These are phyloP conservation scores for Ganaspis brasiliensis DNA, from an alignment of 2,888 invertebrate genomes.

Conservation along the genomic window DNA sequence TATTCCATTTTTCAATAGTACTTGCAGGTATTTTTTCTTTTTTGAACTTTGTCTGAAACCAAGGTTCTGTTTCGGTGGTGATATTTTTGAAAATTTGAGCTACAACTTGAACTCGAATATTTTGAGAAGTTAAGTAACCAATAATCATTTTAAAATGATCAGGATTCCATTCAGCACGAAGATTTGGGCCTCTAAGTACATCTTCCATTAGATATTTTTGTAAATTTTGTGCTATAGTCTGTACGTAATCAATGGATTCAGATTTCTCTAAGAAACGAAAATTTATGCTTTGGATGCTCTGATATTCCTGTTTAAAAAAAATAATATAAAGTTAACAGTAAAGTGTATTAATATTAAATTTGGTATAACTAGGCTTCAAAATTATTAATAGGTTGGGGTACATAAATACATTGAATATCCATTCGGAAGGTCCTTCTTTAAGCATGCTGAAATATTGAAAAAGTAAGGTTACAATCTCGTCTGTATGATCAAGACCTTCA, in stretches of 20 bases:
- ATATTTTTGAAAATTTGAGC: slow-evolving; percentile 89
- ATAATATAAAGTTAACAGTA: no score
- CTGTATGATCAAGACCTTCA: slow-evolving; percentile 92
- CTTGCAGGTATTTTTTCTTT: slow-evolving; percentile 86
- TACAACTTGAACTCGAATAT: slow-evolving; percentile 88
- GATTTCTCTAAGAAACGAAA: slow-evolving; percentile 94
- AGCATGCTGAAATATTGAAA: slow-evolving; percentile 96
- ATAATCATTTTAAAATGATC: slow-evolving; percentile 90
- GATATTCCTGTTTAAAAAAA: slow-evolving; percentile 87
- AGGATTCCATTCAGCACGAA: slow-evolving; percentile 92
- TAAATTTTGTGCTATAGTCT: slow-evolving; percentile 84
- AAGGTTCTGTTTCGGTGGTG: slow-evolving; percentile 88
- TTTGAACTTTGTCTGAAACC: slow-evolving; percentile 96
- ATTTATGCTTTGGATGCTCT: slow-evolving; percentile 89
- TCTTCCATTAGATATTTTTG: slow-evolving; percentile 91
- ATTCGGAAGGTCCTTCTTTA: slow-evolving; percentile 88
- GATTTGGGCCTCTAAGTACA: slow-evolving; percentile 90
- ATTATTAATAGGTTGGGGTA: not conserved
- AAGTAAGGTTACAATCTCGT: no score
- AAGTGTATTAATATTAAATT: no score
- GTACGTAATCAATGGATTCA: slow-evolving; percentile 87
- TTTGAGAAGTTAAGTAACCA: slow-evolving; percentile 88
- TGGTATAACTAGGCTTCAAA: no score
- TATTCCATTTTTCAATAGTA: slow-evolving; percentile 86
- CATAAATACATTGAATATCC: slow-evolving; percentile 89